phyloP scores from a whole-genome alignment of 2,888 invertebrate genomes.

The Syritta pipiens region DNA sequence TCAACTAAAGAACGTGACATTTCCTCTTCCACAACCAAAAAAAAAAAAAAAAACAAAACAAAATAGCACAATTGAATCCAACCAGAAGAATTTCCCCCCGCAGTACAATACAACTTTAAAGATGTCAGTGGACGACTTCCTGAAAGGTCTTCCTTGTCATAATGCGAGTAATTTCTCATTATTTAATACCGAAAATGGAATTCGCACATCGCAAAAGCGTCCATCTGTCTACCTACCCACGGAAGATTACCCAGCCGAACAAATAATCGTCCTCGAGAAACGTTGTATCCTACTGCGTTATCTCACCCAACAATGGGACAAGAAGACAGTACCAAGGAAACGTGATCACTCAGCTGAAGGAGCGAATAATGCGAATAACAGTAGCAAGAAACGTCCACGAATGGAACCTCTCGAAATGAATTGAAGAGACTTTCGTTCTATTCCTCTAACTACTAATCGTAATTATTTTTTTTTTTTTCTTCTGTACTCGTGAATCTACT shows the following conservation, averaged over 20 bases:
- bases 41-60: not conserved
- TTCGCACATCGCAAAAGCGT: conserved; percentile 89
- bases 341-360: conserved; percentile 74
- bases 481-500: conserved; percentile 14
- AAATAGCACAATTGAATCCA: not conserved
- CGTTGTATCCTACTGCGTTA: conserved; percentile 95
- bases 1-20: not conserved
- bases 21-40: not conserved
- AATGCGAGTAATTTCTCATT: conserved; percentile 94
- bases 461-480: not conserved
- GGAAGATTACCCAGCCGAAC: conserved; percentile 94
- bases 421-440: conserved; percentile 61
- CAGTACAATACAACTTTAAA: conserved; percentile 41
- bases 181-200: conserved; percentile 92
- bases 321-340: conserved; percentile 83
- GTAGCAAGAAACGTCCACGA: conserved; percentile 77
- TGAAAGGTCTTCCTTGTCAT: conserved; percentile 94
- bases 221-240: conserved; percentile 96
- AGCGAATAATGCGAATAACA: conserved; percentile 70
- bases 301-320: conserved; percentile 97
- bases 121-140: conserved; percentile 91
- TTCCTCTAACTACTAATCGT: conserved; percentile 22
- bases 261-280: conserved; percentile 98
- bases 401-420: conserved; percentile 75
- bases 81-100: not conserved